These are phyloP conservation scores for Acrobasis suavella DNA, from an alignment of 2,888 invertebrate species.

Conservation along the genomic window DNA sequence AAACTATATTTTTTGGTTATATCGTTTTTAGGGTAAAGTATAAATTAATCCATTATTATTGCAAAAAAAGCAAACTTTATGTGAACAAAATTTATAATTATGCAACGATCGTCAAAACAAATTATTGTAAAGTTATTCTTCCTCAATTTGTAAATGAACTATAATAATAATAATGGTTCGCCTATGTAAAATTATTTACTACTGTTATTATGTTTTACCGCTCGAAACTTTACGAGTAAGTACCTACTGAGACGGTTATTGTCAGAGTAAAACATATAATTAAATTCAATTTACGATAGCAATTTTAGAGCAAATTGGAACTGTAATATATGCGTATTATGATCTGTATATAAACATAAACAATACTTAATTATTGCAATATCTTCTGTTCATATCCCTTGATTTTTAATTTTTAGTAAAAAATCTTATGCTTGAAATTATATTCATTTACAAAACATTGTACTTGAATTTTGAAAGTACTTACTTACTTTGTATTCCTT, in stretches of 20 bases:
- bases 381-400: not conserved
- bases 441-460: too few species aligned
- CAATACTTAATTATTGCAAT: not conserved
- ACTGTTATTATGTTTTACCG: conserved; percentile 16
- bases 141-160: not conserved
- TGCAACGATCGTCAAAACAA: too few species aligned
- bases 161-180: conserved; percentile 5
- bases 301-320: conserved; percentile 5
- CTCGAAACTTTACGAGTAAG: not conserved
- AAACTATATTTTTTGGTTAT: too few species aligned
- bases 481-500: too few species aligned
- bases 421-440: too few species aligned
- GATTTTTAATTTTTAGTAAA: not conserved
- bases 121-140: not conserved
- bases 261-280: conserved; percentile 11
- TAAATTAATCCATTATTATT: too few species aligned
- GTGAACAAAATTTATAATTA: too few species aligned
- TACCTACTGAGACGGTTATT: conserved; percentile 1
- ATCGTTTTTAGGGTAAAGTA: too few species aligned
- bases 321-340: not conserved
- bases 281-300: conserved; percentile 7
- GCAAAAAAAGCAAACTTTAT: too few species aligned
- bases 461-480: too few species aligned
- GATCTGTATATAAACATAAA: not conserved
- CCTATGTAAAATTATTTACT: conserved; percentile 8